These are phyloP conservation scores for Herminia tarsipennalis DNA, from an alignment of 2,888 invertebrate genomes.

Conservation along the genomic window DNA sequence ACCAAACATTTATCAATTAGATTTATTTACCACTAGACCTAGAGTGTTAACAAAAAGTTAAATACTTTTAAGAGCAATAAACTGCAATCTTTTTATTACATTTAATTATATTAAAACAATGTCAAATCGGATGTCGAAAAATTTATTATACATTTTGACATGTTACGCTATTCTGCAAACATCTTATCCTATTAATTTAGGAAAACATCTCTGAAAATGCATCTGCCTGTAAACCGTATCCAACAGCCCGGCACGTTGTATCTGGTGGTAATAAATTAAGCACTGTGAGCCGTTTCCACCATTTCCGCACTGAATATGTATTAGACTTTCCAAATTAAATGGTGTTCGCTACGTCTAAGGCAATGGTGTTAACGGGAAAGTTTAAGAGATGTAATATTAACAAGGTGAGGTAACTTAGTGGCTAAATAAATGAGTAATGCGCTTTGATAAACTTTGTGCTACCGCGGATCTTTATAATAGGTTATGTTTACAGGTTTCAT, in stretches of 20 bases:
- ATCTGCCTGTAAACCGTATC: background rate
- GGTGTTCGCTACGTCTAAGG: constrained; percentile 16
- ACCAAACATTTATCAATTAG: too few species aligned
- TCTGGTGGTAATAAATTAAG: constrained; percentile 33
- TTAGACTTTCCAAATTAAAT: constrained; percentile 41
- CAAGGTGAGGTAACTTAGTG: constrained; percentile 6
- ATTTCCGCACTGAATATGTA: constrained; percentile 38
- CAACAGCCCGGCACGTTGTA: constrained; percentile 11
- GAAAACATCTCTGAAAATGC: constrained; percentile 2
- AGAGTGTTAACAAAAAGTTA: too few species aligned
- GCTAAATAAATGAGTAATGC: constrained; percentile 2
- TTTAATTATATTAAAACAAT: too few species aligned
- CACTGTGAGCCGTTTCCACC: constrained; percentile 19
- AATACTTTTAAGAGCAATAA: too few species aligned
- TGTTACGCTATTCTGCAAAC: background rate
- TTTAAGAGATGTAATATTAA: constrained; percentile 10
- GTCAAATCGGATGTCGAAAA: too few species aligned
- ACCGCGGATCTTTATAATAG: background rate
- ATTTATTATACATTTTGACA: background rate
- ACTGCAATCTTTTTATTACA: too few species aligned
- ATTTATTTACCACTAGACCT: too few species aligned
- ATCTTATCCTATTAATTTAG: background rate
- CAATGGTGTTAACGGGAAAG: constrained; percentile 10
- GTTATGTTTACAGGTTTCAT: background rate
- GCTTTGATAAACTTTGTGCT: constrained; percentile 1